Base-by-base conservation (phyloP, 2,113 vertebrate species). In the Phoenicopterus ruber region DNA sequence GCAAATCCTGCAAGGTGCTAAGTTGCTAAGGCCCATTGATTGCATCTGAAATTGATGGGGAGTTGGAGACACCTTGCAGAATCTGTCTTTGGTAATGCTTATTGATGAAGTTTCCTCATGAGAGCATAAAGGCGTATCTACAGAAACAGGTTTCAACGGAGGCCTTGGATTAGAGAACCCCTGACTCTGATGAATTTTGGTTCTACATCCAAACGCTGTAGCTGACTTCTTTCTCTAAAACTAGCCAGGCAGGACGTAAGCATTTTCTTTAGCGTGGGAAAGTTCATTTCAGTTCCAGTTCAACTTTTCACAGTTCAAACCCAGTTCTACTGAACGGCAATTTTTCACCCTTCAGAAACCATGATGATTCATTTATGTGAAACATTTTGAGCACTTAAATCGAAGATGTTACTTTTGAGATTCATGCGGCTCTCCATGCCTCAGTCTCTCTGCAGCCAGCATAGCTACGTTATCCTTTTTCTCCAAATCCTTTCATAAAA, bases 211-310 rank as follows among this genome's bases (percentile, higher is more conserved):
- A 85, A 73, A 70, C 0, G 0, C 13, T 4, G 1, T 52, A 62
- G 66, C 38, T 87, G 86, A 58, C 49, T 85, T 78, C 59, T 93
- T 74, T 76, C 65, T 86, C 44, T 86, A 46, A 59, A 82, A 36
- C 31, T 76, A 58, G 13, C 31, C 12, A 21, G 58, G 58, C 49
- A 91, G 94, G 73, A 78, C 81, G 70, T 63, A 93, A 81, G 71
- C 73, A 13, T 65, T 82, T 59, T 91, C 74, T 71, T 90, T 9
- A 77, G 57, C 0, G 7, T 95, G 78, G 74, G 74, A 95, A 97
- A 89, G 54, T 84, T 92, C 74, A 62, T 32, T 78, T 88, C 63
- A 67, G 85, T 95, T 96, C 86, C 87, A 94, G 62, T 88, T 95
- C 84, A 86, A 70, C 82, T 83, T 62, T 82, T 74, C 62, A 62